Evolutionary conservation across 1,140 invertebrate species (phyloP), one percentile per base, ranked within the genome.

Genomic region (Drosophila funebris): DNA sequence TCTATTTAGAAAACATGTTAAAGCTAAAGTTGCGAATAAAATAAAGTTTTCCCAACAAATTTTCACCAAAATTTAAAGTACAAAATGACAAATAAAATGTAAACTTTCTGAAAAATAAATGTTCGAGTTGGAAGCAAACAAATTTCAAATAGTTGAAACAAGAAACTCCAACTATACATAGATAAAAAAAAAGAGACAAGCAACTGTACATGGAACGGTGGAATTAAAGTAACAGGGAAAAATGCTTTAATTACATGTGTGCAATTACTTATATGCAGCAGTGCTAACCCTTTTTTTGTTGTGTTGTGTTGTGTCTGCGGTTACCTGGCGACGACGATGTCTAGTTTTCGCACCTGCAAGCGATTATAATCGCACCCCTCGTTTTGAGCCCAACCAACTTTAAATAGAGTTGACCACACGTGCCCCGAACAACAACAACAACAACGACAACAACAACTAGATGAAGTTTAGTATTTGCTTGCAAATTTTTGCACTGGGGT

Each of bases 301-400:
- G 3, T 20, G n/a, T 37, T 48, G 63, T 48, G 53, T 50, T 50
- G 8, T 39, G 50, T 50, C 61, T 71, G 68, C 68, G 68, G 68
- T 71, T 71, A 37, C 50, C 41, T 39, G 68, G 52, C 68, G 43
- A 66, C 68, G 43, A 66, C 68, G 18, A 36, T 44, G 62, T 58
- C 62, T 60, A 44, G 27, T 58, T 58, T 72, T 72, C 63, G 62
- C 69, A 72, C 69, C 69, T 72, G 69, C 69, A 67, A 72, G 2
- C 63, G 69, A 72, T 72, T 72, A 67, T 20, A 58, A 67, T 29
- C 62, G 37, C 24, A 22, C 22, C 41, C 41, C 11, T 29, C 48
- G 39, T n/a, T 3, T 8, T 3, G 8, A 31, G 13, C 4, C 11
- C 20, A 8, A 20, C 43, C 41, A 41, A 46, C 50, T 56, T 64